Percentiles rank a stretch among this genome's conserved stretches.
Conservation (phyloP, 2,888 invertebrate species). For the Ochlodes sylvanus region DNA sequence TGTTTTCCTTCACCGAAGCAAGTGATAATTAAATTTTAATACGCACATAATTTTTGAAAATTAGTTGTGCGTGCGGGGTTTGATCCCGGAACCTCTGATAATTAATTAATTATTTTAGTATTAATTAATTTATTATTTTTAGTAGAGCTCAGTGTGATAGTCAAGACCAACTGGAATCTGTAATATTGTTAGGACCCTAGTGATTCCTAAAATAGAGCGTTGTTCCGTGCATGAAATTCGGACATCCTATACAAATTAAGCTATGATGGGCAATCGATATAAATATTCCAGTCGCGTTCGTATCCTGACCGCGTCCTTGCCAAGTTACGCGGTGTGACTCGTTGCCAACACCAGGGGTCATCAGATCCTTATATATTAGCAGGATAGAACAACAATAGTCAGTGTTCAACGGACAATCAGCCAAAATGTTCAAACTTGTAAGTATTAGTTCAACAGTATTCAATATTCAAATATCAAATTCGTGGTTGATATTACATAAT, state of each 20-base stretch:
- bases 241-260: conserved; percentile 58
- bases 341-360: conserved; percentile 76
- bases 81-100: too few species aligned
- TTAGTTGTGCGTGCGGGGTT: too few species aligned
- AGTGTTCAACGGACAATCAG: conserved; percentile 61
- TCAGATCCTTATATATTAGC: conserved; percentile 73
- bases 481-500: too few species aligned
- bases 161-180: too few species aligned
- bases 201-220: neutral
- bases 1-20: too few species aligned
- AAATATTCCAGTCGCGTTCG: conserved; percentile 70
- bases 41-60: too few species aligned
- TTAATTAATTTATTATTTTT: too few species aligned
- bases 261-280: conserved; percentile 51
- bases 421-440: conserved; percentile 82
- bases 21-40: too few species aligned
- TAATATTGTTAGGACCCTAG: too few species aligned
- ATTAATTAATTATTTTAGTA: too few species aligned
- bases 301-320: conserved; percentile 62
- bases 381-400: conserved; percentile 57
- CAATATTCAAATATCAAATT: too few species aligned
- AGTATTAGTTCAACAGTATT: conserved; percentile 52
- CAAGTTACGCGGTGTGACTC: conserved; percentile 65
- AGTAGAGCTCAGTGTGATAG: too few species aligned
- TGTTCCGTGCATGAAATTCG: conserved; percentile 19